Percentiles rank a stretch among this genome's conserved stretches.
Conservation (phyloP, 2,113 vertebrate species). For the Coptodon bakossiorum region DNA sequence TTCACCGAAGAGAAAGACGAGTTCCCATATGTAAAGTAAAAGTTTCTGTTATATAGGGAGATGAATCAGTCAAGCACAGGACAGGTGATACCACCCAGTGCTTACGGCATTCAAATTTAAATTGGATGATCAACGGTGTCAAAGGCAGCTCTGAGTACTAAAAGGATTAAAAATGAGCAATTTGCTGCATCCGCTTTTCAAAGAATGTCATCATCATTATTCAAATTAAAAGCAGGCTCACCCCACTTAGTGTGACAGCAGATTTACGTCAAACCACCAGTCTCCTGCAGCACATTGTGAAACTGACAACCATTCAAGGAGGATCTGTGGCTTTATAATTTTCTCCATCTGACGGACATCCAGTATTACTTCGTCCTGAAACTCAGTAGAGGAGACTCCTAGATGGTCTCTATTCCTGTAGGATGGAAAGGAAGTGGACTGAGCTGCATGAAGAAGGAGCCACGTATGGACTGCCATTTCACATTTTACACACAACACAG, state of each 20-base stretch:
- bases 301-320: conserved; percentile 22
- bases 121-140: conserved; percentile 45
- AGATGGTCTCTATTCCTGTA: not conserved
- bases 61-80: conserved; percentile 5
- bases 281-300: conserved; percentile 10
- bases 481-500: not conserved
- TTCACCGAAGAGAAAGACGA: not conserved
- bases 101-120: conserved; percentile 34
- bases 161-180: conserved; percentile 52
- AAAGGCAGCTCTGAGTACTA: conserved; percentile 32
- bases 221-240: conserved; percentile 38
- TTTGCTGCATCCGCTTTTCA: conserved; percentile 43
- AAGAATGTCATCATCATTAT: conserved; percentile 47
- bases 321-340: not conserved
- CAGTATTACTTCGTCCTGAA: not conserved
- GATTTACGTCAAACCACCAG: not conserved
- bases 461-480: not conserved
- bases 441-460: not conserved
- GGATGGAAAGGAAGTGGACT: not conserved
- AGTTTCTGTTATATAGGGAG: not conserved
- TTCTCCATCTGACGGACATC: not conserved
- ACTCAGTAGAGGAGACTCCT: not conserved
- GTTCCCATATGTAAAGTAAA: not conserved
- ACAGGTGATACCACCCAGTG: conserved; percentile 32
- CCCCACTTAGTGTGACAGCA: conserved; percentile 2